Base-by-base conservation (phyloP, 2,888 invertebrate genomes). In the Nasonia oneida region DNA sequence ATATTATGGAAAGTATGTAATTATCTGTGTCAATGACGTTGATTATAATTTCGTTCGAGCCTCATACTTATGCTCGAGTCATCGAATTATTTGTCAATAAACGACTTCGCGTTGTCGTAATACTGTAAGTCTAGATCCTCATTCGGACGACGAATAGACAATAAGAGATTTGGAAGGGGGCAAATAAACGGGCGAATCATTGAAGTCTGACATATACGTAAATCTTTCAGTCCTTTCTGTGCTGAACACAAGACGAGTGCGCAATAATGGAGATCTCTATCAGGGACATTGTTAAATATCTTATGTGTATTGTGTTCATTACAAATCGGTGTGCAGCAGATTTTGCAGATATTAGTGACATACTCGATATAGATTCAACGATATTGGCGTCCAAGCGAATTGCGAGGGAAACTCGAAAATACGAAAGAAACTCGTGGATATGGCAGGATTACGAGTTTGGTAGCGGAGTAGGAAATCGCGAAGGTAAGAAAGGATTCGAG, bases 401-500 rank as follows among this genome's bases (percentile, higher is more conserved):
- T 10, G 23, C 6, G 23, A 53, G 61, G 6, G 37, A 8, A 42
- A 15, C 84, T 0, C 50, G n/a, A 10, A 50, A 75, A 14, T 3
- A 80, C 18, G 64, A 75, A 1, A 42, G 15, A 23, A 50, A 71
- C 15, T 57, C 70, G 1, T 84, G 79, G 86, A 74, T 70, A 5
- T 84, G 86, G 87, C 15, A 73, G 1, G 39, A 85, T 4, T 80
- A 87, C 37, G 75, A 85, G 29, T 76, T 83, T 23, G 81, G 64
- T 14, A 84, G 18, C 53, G 93, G 91, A 8, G 88, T 90, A 84
- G 91, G 91, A 75, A 94, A 93, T 90, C 91, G 94, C 86, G 94
- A 94, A 92, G 94, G 94, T 94, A 91, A 91, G 86, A 81, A 6
- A 4, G 5, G 2, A 6, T 18, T 57, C 12, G 23, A 64, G 64